A percentile compares a stretch with the other conserved stretches of the same genome.
These are phyloP conservation scores for Marisa cornuarietis DNA, from an alignment of 1,140 invertebrate genomes.

Conservation along the genomic window DNA sequence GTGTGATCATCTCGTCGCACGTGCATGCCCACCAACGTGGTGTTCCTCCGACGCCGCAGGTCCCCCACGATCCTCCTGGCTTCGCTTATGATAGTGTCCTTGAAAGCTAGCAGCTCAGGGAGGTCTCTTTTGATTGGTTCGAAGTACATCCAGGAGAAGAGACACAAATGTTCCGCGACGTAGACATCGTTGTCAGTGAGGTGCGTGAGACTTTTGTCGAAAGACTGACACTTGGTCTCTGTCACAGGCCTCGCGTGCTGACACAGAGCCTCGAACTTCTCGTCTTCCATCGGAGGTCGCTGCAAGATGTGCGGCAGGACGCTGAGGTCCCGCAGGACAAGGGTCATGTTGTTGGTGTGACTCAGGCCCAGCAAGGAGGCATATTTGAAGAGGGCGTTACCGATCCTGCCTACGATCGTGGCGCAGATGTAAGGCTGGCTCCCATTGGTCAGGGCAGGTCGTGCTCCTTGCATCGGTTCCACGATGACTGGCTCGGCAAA, in stretches of 20 bases:
- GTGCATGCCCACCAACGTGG: slow-evolving; percentile 13
- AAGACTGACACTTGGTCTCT: neutral
- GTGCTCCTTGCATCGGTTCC: no score
- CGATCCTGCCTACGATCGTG: neutral
- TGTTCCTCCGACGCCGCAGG: neutral
- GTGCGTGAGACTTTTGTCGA: neutral
- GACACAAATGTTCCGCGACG: neutral
- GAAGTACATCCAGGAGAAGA: slow-evolving; percentile 15
- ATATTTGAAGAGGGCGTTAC: slow-evolving; percentile 19
- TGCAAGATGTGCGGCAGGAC: neutral
- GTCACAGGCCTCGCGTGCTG: neutral
- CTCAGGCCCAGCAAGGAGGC: slow-evolving; percentile 6
- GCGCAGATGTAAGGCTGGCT: slow-evolving; percentile 4
- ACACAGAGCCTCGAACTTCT: slow-evolving; percentile 4
- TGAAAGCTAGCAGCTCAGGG: neutral
- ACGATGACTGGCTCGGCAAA: no score
- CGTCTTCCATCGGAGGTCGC: neutral
- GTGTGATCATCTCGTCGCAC: slow-evolving; percentile 8
- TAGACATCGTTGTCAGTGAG: neutral
- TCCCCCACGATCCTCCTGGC: neutral
- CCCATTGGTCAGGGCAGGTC: no score
- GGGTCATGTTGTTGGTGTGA: slow-evolving; percentile 18
- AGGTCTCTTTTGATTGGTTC: neutral
- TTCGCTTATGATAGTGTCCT: neutral
- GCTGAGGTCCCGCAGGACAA: neutral